A percentile compares a stretch with the other conserved stretches of the same genome.
Evolutionary conservation across 2,888 invertebrate species (phyloP).

Genomic region (Deilephila porcellus): DNA sequence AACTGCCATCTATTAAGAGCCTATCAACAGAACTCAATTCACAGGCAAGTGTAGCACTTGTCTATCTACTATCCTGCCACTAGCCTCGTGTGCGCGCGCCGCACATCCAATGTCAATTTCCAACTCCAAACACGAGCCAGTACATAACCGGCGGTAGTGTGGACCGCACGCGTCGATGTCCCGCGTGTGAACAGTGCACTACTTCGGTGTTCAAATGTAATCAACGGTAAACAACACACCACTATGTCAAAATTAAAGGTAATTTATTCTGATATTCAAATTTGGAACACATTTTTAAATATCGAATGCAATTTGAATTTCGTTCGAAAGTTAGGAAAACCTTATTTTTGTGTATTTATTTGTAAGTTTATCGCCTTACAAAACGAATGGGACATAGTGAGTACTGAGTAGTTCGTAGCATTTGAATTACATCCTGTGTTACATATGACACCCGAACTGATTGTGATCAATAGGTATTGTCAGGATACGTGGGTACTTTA

Average conservation of each 20-base stretch:
- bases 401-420: neutral
- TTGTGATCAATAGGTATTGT: conserved; percentile 12
- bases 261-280: neutral
- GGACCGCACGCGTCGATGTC: conserved; percentile 14
- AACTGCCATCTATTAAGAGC: no score
- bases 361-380: no score
- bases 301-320: neutral
- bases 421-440: conserved; percentile 14
- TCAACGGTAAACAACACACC: neutral
- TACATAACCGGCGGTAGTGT: neutral
- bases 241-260: conserved; percentile 30
- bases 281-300: neutral
- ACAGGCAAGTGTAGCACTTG: neutral
- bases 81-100: conserved; percentile 7
- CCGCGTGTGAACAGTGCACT: conserved; percentile 9
- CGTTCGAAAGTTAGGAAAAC: neutral
- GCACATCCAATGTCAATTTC: conserved; percentile 2
- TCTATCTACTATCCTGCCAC: neutral
- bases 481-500: neutral
- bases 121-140: conserved; percentile 1
- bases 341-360: no score
- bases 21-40: no score
- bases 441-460: conserved; percentile 16
- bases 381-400: no score
- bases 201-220: conserved; percentile 22